Base-by-base conservation (phyloP, 1,140 invertebrate species). In the Conus ventricosus region DNA sequence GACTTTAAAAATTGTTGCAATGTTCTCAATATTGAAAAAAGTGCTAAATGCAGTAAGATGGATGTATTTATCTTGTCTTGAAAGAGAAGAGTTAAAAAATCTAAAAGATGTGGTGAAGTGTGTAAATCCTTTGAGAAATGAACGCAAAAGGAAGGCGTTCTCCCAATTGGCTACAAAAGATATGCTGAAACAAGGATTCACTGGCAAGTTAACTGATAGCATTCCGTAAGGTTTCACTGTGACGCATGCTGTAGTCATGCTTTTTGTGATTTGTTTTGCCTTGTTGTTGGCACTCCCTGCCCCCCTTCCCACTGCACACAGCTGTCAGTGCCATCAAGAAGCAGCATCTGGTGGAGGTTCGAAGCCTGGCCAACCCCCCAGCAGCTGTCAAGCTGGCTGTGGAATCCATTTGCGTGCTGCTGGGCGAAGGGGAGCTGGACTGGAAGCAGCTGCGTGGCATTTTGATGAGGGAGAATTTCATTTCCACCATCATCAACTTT, bases 281-380 rank as follows among this genome's bases (percentile, higher is more conserved):
- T 88, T 90, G 84, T 86, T 84, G 85, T 84, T 23, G 71, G 85
- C 85, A 39, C 39, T 27, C 27, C 75, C 85, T 23, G 5, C 57
- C 80, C 57, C 75, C 25, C 25, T 39, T 57, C n/a, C 71, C 71
- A 25, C 71, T 7, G 13, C 51, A 27, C 75, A 87, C 71, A 98
- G 99, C 99, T 95, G 99, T 99, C 93, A 99, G 99, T 96, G 98
- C 98, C 83, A 99, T 99, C 96, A 99, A 99, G 96, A 99, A 99
- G 96, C 98, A 99, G 95, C 98, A 99, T 96, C 96, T 99, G 94
- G 98, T 99, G 91, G 99, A 99, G 96, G 97, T 99, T 94, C 96
- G 98, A 93, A 98, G 99, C 13, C 99, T 99, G 98, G 97, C 98
- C 90, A 99, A 99, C 96, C 99, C n/a, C 99, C 93, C 99, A 88